These are phyloP conservation scores for Serilophus lunatus DNA, from an alignment of 2,113 vertebrate genomes.

Conservation along the genomic window DNA sequence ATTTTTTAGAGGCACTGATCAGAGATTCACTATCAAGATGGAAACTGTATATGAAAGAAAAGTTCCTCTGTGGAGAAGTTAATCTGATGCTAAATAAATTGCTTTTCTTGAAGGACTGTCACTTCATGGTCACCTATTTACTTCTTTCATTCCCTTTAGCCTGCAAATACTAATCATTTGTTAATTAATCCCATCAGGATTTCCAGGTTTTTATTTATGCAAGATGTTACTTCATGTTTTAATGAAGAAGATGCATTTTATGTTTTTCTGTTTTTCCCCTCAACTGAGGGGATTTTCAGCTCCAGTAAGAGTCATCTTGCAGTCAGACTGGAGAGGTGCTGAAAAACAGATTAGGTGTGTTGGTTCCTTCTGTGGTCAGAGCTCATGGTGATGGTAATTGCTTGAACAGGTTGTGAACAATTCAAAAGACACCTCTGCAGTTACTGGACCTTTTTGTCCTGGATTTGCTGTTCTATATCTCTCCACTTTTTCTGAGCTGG, in stretches of 20 bases:
- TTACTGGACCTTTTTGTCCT: background rate
- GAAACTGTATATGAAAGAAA: background rate
- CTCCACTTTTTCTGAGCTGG: background rate
- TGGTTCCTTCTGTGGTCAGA: background rate
- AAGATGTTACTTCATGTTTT: background rate
- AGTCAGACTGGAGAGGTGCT: background rate
- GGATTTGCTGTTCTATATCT: background rate
- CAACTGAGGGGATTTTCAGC: background rate
- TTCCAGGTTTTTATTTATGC: background rate
- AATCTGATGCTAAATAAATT: background rate
- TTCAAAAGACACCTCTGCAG: background rate
- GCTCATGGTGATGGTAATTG: background rate
- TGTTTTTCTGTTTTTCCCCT: background rate
- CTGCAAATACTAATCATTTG: background rate
- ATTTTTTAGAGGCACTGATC: background rate
- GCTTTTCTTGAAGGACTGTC: background rate
- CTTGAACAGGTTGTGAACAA: background rate
- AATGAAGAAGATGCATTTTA: background rate
- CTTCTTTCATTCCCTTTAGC: background rate
- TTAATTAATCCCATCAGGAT: background rate
- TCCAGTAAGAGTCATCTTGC: background rate
- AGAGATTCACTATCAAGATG: background rate
- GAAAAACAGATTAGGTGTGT: background rate
- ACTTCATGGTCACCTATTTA: background rate
- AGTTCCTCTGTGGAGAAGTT: background rate